Evolutionary conservation across 2,888 invertebrate genomes (phyloP).

Genomic region (Drosophila koepferae): DNA sequence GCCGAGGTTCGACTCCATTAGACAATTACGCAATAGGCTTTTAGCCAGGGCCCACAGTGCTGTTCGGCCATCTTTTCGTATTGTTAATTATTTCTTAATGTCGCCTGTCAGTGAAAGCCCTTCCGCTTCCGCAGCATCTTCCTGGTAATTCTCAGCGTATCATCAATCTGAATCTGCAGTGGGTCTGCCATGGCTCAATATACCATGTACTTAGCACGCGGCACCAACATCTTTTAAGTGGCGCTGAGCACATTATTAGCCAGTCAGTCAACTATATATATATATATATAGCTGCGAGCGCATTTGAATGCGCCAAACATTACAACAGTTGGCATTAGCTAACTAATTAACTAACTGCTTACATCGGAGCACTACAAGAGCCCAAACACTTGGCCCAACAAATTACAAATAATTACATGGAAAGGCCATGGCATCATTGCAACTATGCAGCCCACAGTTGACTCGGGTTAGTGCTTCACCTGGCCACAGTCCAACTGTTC

Average conservation of each 20-base stretch:
- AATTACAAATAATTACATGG: constrained; percentile 75
- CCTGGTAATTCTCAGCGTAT: constrained; percentile 22
- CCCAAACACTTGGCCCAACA: constrained; percentile 68
- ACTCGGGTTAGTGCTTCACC: constrained; percentile 9
- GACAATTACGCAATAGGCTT: constrained; percentile 72
- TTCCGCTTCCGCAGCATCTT: constrained; percentile 50
- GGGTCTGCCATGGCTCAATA: constrained; percentile 3
- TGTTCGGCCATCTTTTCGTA: constrained; percentile 35
- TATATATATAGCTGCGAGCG: too few relatives aligned
- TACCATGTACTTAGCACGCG: constrained; percentile 13
- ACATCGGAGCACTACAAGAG: constrained; percentile 19
- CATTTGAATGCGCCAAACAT: constrained; percentile 46
- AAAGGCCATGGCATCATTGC: constrained; percentile 44
- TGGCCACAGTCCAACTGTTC: constrained; percentile 40
- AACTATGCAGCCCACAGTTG: constrained; percentile 2
- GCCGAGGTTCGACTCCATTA: constrained; percentile 57
- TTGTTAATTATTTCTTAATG: constrained; percentile 75
- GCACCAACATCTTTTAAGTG: constrained; percentile 43
- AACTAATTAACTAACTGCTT: constrained; percentile 19
- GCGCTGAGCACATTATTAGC: constrained; percentile 38
- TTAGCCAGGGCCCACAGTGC: constrained; percentile 40
- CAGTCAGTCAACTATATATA: too few relatives aligned
- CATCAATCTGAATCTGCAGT: constrained; percentile 68
- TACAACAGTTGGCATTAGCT: constrained; percentile 25
- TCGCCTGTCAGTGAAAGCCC: constrained; percentile 49